These are phyloP conservation scores for Zosterops pallidus DNA, from an alignment of 2,113 vertebrate species.

Conservation along the genomic window DNA sequence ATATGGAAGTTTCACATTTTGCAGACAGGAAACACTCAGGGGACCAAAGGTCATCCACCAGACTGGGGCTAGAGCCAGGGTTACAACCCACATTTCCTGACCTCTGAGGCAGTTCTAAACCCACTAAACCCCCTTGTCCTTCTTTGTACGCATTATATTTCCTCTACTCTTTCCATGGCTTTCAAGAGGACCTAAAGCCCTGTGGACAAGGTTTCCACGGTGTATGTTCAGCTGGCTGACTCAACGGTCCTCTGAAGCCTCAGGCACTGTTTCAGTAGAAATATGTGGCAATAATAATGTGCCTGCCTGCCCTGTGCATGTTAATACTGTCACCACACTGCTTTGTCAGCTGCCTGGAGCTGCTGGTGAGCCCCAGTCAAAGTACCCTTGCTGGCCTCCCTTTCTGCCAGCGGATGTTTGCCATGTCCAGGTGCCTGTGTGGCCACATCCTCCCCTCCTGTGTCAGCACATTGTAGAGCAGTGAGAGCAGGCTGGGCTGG, in stretches of 20 bases:
- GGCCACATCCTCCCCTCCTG: neutral
- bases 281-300: neutral
- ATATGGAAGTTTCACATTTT: constrained; percentile 63
- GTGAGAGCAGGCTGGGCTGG: neutral
- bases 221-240: constrained; percentile 51
- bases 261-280: neutral
- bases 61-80: constrained; percentile 25
- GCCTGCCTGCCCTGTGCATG: neutral
- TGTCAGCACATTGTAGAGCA: constrained; percentile 33
- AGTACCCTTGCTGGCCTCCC: neutral
- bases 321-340: neutral
- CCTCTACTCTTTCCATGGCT: neutral
- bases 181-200: constrained; percentile 23
- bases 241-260: neutral
- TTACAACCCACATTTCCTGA: constrained; percentile 59
- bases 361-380: neutral
- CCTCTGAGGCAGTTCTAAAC: constrained; percentile 20
- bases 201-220: neutral
- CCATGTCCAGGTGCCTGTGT: constrained; percentile 2
- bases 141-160: neutral
- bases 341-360: constrained; percentile 53
- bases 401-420: constrained; percentile 25
- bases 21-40: constrained; percentile 37
- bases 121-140: neutral
- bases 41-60: constrained; percentile 55